Evolutionary conservation across 2,113 vertebrate genomes (phyloP), one percentile per base, ranked within the genome.

Genomic region (Antechinus flavipes): DNA sequence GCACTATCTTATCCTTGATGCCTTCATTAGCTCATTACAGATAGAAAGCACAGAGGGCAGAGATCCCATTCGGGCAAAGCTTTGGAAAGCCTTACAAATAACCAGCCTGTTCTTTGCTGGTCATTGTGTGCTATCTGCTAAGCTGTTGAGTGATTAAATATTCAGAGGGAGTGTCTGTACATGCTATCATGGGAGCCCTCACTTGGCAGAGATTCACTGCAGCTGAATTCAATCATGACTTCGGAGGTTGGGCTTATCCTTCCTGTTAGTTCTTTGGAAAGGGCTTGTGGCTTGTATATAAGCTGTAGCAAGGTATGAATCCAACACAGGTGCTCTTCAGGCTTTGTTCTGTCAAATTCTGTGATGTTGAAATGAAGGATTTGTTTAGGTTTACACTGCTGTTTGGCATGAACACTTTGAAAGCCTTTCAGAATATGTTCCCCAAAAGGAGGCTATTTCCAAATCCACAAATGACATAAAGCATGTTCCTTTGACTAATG

Each of bases 191-290:
- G 30, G 52, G 76, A 89, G 76, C n/a, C 22, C 58, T 98, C 54
- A 68, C 16, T 84, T 84, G 55, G 91, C 96, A 95, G 50, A 27
- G 92, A 96, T 94, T 91, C 58, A 42, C 94, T 76, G 95, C 49
- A 56, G 49, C 92, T 90, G 55, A 93, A 55, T 95, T 96, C 52
- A 92, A 84, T 89, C 42, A 49, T 25, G 68, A 91, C 90, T 97
- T 89, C 23, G 93, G 27, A 93, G n/a, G 54, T n/a, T 93, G n/a
- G 54, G 91, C 94, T 93, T 84, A 93, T 93, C 54, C 11, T 53
- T 47, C 27, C 26, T 96, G 93, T 93, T 90, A 96, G 92, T 30
- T 55, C 47, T 61, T 42, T 94, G 52, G 47, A 91, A 95, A 92
- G 94, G 90, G 30, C 35, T n/a, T 68, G 35, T 22, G 52, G 90